Evolutionary conservation across 2,113 vertebrate genomes (phyloP).

Genomic region (Glareola pratincola): DNA sequence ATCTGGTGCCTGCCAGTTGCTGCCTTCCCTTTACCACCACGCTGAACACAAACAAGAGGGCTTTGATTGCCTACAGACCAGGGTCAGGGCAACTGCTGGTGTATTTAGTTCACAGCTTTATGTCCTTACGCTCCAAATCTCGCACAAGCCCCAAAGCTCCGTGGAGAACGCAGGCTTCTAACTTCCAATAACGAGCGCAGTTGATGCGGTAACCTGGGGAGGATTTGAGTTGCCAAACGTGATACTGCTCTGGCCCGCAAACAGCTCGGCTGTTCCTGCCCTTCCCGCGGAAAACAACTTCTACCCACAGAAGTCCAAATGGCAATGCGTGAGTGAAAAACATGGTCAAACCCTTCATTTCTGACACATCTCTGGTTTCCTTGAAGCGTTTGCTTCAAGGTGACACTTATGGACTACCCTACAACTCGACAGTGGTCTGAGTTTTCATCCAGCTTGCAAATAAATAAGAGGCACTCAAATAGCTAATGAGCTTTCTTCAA

Average conservation of each 20-base stretch:
- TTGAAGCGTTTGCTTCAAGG: background rate
- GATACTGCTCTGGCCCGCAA: background rate
- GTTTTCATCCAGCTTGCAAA: background rate
- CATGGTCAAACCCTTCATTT: background rate
- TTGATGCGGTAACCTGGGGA: background rate
- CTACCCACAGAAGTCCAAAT: background rate
- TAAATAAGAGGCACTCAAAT: background rate
- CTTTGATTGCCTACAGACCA: background rate
- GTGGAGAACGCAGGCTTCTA: background rate
- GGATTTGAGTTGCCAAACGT: background rate
- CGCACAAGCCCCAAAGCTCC: background rate
- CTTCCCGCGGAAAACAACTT: background rate
- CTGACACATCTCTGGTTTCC: background rate
- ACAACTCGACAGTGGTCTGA: fast-evolving
- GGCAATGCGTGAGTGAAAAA: background rate
- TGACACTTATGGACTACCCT: background rate
- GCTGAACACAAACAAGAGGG: fast-evolving
- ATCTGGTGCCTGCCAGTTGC: fast-evolving
- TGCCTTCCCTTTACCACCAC: fast-evolving
- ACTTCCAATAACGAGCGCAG: background rate
- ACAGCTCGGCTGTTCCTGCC: fast-evolving
- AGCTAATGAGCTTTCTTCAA: background rate
- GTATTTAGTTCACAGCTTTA: background rate
- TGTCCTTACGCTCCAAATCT: background rate
- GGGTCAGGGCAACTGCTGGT: background rate